Base-by-base conservation (phyloP, 1,140 invertebrate species). In the Panulirus ornatus region DNA sequence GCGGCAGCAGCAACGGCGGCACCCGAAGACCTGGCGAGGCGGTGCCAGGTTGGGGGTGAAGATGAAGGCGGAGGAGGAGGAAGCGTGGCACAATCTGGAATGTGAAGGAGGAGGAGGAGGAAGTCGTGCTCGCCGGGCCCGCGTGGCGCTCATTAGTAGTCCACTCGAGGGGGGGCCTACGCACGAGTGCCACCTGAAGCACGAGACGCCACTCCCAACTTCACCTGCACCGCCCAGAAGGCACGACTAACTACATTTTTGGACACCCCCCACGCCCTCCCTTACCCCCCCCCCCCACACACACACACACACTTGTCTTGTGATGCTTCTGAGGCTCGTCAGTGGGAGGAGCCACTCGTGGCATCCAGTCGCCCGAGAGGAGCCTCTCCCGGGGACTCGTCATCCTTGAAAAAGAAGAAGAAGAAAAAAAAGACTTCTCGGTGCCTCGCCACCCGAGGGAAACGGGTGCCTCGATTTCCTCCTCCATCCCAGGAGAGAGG, bases 131-230 rank as follows among this genome's bases (percentile, higher is more conserved):
- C 75, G n/a, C 22, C 38, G 36, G 75, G 40, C 75, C 40, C 75
- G 40, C 36, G 75, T 27, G 75, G 27, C 75, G 75, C 75, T 82
- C 79, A 82, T 82, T 82, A 82, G 79, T 82, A 82, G 79, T 34
- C 51, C 79, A 82, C 79, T 82, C 36, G 51, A 82, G 51, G 79
- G 79, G n/a, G 1, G 51, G 79, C 79, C 44, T 82, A 47, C 79
- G 79, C 79, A 82, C 79, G 79, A 82, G 79, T 82, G 79, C 79
- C 79, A 82, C 36, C 79, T 82, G 27, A 82, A 82, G 79, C 79
- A 82, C 79, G 38, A 82, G 79, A 82, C 79, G 54, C 79, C 51
- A 82, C 79, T 82, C 79, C 11, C 47, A 82, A 82, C 79, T 82
- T 82, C 51, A 82, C 51, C 51, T 58, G 51, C 79, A 82, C 44